Evolutionary conservation across 2,888 invertebrate species (phyloP), one percentile per base, ranked within the genome.

Genomic region (Pelosia muscerda): DNA sequence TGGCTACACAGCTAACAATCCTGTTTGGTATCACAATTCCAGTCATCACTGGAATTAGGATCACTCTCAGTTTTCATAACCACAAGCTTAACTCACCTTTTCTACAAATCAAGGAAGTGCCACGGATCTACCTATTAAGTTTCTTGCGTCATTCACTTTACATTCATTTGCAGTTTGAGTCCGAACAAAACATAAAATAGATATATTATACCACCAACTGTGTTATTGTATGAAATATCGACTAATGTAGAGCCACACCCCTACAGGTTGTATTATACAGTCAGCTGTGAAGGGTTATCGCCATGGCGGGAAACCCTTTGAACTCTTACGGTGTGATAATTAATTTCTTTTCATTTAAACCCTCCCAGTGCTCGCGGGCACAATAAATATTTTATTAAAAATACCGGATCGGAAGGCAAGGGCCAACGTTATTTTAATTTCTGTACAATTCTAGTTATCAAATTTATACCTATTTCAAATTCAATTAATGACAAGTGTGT

Each of bases 311-410:
- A 55, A 71, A 63, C 73, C 81, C 71, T 80, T 72, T 73, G 73
- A 69, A 73, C 68, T 53, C 63, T 57, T 54, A 65, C 54, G 58
- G 72, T 65, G 78, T 75, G 69, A 78, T 75, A 73, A 81, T 81
- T 78, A 81, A 78, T 81, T 78, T 73, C 73, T 70, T 65, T 75
- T 60, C 58, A 73, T 81, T 78, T 75, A 73, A 78, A 72, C 70
- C 75, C 64, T 69, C 56, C 66, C 68, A 64, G 59, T 31, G 25
- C 56, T 42, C 31, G 34, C 57, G 67, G 67, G 74, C 63, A 60
- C 65, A 55, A 77, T 71, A 66, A 74, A 71, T 49, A 80, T 79
- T 68, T 73, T 77, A 70, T 68, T 9, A 70, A 71, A 68, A 73
- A 73, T 71, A 66, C 57, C 63, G 55, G 42, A 64, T 59, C 31